Evolutionary conservation across 1,140 invertebrate genomes (phyloP).

Genomic region (Augochlora pura): DNA sequence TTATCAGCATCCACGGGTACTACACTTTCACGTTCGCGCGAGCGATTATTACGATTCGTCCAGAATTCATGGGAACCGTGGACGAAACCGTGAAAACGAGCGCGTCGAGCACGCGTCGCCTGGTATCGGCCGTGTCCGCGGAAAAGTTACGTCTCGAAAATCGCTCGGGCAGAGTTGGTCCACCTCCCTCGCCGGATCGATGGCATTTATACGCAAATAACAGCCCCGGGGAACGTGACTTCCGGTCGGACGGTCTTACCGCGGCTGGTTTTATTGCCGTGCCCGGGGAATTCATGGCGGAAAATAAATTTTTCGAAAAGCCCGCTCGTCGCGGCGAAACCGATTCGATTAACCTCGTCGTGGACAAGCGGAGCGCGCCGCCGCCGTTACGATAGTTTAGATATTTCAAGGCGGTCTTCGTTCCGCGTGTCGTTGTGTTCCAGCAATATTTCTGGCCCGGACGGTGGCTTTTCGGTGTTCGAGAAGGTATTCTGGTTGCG

Average conservation of each 20-base stretch:
- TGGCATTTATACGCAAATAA: conserved; percentile 46
- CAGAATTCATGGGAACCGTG: not conserved
- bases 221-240: conserved; percentile 32
- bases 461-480: too few relatives aligned
- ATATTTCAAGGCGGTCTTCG: too few relatives aligned
- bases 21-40: conserved; percentile 7
- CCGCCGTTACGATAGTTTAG: too few relatives aligned
- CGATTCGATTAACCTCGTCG: conserved; percentile 22
- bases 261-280: conserved; percentile 6
- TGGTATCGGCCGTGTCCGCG: not conserved
- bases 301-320: conserved; percentile 16
- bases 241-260: conserved; percentile 5
- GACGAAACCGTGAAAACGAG: not conserved
- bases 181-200: too few relatives aligned
- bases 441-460: too few relatives aligned
- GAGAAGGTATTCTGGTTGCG: too few relatives aligned
- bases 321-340: not conserved
- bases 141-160: conserved; percentile 39
- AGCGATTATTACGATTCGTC: not conserved
- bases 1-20: not conserved
- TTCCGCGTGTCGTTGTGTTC: too few relatives aligned
- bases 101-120: not conserved
- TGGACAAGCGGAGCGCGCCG: too few relatives aligned
- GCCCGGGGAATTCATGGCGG: conserved; percentile 5
- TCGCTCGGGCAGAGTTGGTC: conserved; percentile 24